These are phyloP conservation scores for zebrafish (Danio rerio) DNA, from an alignment of 2,113 vertebrate genomes.

Conservation along the genomic window DNA sequence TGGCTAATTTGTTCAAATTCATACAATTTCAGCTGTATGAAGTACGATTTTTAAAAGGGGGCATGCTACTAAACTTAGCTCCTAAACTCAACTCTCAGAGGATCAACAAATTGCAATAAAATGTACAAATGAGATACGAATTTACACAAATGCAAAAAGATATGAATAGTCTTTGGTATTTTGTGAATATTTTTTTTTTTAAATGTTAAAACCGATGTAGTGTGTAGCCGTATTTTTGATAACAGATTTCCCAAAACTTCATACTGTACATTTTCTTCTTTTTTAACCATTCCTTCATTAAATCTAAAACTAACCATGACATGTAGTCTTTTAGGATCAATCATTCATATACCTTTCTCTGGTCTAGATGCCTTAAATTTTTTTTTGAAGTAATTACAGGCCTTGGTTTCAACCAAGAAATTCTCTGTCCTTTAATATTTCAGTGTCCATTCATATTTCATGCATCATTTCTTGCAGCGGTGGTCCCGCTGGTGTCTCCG, in stretches of 20 bases:
- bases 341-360: constrained; percentile 36
- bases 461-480: constrained; percentile 29
- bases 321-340: constrained; percentile 36
- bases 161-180: too few species aligned
- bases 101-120: too few species aligned
- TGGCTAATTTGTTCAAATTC: too few species aligned
- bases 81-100: too few species aligned
- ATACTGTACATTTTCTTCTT: neutral
- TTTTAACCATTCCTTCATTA: neutral
- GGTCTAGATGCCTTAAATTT: neutral
- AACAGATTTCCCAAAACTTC: neutral
- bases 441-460: constrained; percentile 57
- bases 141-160: too few species aligned
- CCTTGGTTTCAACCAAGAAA: neutral
- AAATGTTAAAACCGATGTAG: too few species aligned
- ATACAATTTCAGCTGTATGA: too few species aligned
- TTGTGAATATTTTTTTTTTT: too few species aligned
- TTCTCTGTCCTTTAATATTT: constrained; percentile 55
- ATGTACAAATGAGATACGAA: too few species aligned
- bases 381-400: constrained; percentile 39
- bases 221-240: too few species aligned
- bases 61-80: too few species aligned
- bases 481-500: constrained; percentile 21
- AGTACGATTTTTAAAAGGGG: too few species aligned
- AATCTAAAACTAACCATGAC: constrained; percentile 24